Base-by-base conservation (phyloP, 2,888 invertebrate species). In the Anthophora plumipes region DNA sequence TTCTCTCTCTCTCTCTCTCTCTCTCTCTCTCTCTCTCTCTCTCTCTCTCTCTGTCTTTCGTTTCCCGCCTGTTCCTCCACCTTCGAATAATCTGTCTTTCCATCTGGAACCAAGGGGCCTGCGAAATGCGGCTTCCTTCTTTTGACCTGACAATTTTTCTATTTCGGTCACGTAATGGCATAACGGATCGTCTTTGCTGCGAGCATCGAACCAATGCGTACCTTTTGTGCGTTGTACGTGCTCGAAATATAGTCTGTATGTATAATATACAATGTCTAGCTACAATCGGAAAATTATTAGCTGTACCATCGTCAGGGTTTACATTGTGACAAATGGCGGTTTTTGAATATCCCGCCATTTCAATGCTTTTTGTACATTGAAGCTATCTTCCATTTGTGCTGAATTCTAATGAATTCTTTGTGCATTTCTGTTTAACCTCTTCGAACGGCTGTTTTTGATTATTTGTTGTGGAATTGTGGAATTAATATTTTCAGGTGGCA, bases 101-200 rank as follows among this genome's bases (percentile, higher is more conserved):
- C 77, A 71, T 72, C 52, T 52, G 61, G 69, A 66, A 60, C 22
- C 59, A 31, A 41, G 31, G 48, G 63, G 55, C 31, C 71, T 52
- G 60, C 61, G 64, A 50, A 74, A 74, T 39, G 69, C 48, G 54
- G 43, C 48, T 60, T 61, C 74, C 67, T 63, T 50, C 77, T 82
- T n/a, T 80, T 64, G 76, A 67, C 77, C 78, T 57, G 46, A 52
- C 72, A 50, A 66, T 81, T 85, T 76, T 81, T 61, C 77, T 71
- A 85, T 70, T 80, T 68, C 60, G 68, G 74, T 86, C 86, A 86
- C 86, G 86, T 85, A 86, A 86, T 74, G 73, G 43, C 60, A 70
- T 80, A 81, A 86, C 86, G 86, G 83, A 66, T 72, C 79, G 63
- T 39, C 59, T 50, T 61, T 67, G 57, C 20, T 64, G 60, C 43